phyloP scores from a whole-genome alignment of 2,888 invertebrate species.

The Lepas anatifera region DNA sequence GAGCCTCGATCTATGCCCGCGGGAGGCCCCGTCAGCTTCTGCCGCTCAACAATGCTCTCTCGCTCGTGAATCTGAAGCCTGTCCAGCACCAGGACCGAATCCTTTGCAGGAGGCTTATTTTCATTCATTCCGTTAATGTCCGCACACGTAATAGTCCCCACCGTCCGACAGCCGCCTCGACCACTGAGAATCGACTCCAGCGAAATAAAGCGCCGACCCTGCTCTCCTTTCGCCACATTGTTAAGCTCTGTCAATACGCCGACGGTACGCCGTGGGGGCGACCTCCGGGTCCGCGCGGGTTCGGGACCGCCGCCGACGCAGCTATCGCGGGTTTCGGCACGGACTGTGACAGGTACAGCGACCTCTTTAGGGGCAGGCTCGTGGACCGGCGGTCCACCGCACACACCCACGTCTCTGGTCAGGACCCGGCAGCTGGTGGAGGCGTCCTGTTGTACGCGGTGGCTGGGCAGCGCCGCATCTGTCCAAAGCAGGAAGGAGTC shows the following conservation, averaged over 20 bases:
- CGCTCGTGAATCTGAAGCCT: not conserved
- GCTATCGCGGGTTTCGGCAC: not conserved
- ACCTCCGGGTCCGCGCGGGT: not conserved
- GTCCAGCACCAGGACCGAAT: too few relatives aligned
- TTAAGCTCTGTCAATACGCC: not conserved
- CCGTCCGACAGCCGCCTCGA: not conserved
- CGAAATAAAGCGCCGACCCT: not conserved
- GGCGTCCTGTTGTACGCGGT: slow-evolving; percentile 14
- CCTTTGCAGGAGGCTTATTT: too few relatives aligned
- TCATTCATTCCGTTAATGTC: too few relatives aligned
- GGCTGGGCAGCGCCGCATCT: not conserved
- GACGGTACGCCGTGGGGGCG: not conserved
- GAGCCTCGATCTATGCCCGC: not conserved
- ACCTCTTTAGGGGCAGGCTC: not conserved
- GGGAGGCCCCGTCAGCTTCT: too few relatives aligned
- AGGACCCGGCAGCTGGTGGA: slow-evolving; percentile 23
- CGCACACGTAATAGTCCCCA: not conserved
- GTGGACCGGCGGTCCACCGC: not conserved
- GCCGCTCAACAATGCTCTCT: too few relatives aligned
- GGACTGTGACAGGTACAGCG: not conserved
- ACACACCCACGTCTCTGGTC: slow-evolving; percentile 23
- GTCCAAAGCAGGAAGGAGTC: too few relatives aligned
- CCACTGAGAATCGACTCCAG: not conserved
- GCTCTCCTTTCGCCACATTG: not conserved
- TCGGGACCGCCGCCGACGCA: not conserved